These are phyloP conservation scores for Leptinotarsa lineolata DNA, from an alignment of 1,140 invertebrate species.

Conservation along the genomic window DNA sequence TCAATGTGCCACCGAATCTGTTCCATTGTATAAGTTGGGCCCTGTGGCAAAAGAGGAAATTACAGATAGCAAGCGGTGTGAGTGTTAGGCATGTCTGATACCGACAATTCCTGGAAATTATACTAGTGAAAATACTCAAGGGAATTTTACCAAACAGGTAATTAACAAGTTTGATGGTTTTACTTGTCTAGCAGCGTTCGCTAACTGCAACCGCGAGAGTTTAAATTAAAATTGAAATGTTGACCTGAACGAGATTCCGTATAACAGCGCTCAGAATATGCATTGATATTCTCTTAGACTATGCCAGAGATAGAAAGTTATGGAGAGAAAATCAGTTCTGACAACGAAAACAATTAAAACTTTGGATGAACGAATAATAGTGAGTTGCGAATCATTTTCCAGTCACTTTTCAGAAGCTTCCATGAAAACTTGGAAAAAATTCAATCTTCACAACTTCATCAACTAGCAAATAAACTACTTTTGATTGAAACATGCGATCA, in stretches of 20 bases:
- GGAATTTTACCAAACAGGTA: conserved; percentile 56
- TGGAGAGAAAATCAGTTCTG: neutral
- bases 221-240: conserved; percentile 54
- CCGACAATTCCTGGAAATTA: conserved; percentile 55
- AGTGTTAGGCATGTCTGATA: conserved; percentile 50
- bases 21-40: conserved; percentile 37
- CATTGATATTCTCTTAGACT: conserved; percentile 21
- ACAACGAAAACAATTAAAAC: conserved; percentile 3
- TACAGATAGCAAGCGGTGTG: conserved; percentile 45
- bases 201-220: conserved; percentile 33
- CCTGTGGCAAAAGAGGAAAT: conserved; percentile 47
- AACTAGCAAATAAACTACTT: too few species aligned
- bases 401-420: too few species aligned
- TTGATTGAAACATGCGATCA: too few species aligned
- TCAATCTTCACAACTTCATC: too few species aligned
- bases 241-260: conserved; percentile 38
- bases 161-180: conserved; percentile 58
- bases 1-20: conserved; percentile 13
- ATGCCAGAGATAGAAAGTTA: conserved; percentile 1
- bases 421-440: too few species aligned
- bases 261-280: conserved; percentile 17
- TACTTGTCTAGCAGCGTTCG: conserved; percentile 44
- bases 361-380: neutral
- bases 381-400: neutral
- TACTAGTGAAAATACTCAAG: conserved; percentile 54